Evolutionary conservation across 1,140 invertebrate species (phyloP).

Genomic region (Coenobita brevimanus): DNA sequence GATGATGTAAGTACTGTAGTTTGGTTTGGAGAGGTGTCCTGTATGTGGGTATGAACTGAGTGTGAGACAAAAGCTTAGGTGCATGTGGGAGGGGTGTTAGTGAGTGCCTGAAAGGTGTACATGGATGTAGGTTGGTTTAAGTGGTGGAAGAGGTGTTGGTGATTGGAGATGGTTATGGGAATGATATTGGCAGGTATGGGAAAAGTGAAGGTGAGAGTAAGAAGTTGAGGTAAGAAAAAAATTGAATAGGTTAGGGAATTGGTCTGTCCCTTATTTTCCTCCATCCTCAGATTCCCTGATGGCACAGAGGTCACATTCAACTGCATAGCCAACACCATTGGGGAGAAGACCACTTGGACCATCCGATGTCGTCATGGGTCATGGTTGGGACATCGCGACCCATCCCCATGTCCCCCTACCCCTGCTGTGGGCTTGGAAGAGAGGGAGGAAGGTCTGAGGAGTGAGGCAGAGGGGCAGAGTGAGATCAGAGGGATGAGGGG

Average conservation of each 20-base stretch:
- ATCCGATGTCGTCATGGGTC: constrained; percentile 87
- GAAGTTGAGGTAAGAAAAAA: no score
- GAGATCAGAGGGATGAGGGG: neutral
- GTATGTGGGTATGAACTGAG: no score
- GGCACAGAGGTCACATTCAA: constrained; percentile 87
- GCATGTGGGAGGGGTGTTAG: no score
- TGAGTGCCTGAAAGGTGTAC: no score
- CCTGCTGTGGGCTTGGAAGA: neutral
- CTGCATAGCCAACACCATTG: constrained; percentile 84
- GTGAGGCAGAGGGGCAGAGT: neutral
- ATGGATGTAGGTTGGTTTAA: no score
- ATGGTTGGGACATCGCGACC: constrained; percentile 75
- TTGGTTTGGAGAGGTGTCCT: no score
- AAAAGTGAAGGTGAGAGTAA: no score
- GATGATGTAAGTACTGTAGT: no score
- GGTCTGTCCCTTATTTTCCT: neutral
- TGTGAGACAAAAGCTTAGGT: no score
- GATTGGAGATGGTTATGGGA: no score
- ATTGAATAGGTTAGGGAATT: neutral
- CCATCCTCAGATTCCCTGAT: constrained; percentile 79
- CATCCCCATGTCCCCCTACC: constrained; percentile 15
- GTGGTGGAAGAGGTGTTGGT: no score
- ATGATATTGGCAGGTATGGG: no score
- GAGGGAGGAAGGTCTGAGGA: neutral
- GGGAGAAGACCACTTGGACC: constrained; percentile 86